Evolutionary conservation across 1,140 invertebrate genomes (phyloP), one percentile per base, ranked within the genome.

Genomic region (Dysdera silvatica): DNA sequence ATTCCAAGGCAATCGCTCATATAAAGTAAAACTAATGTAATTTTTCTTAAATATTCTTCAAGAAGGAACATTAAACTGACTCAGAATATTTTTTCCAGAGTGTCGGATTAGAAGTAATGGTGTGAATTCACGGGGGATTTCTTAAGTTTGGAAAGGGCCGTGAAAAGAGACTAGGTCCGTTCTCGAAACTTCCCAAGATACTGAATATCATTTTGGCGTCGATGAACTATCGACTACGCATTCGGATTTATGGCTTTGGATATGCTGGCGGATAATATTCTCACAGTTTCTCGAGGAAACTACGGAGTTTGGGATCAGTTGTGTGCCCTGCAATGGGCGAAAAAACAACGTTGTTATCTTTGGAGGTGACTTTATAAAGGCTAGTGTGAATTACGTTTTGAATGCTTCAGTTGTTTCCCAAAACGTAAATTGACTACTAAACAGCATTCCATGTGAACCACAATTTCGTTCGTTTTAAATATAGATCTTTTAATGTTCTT

Each of bases 111-210:
- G 48, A 63, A 32, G 90, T 98, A 2, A 89, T 96, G 86, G 85
- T 98, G 48, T 95, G 96, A 77, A 94, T 99, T 65, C 95, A 98
- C 73, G 95, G 95, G 0, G 95, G 96, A 6, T 71, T 71, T 37
- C 52, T 71, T 0, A 59, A 68, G 35, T 70, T 69, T 37, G 67
- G 69, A 7, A 61, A 52, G 18, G 62, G 70, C 4, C 62, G 70
- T 45, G 49, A 67, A 16, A 45, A 61, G 4, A 61, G 67, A 2
- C 26, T 68, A 16, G 48, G 65, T 32, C 69, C 85, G 1, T 93
- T 91, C 76, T 90, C 93, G 61, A 83, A 91, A 67, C 87, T 97
- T 1, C 85, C 98, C 1, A 89, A 59, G 12, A 60, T 60, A 24
- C 32, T 67, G 55, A 61, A 66, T 20, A 63, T 63, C 29, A 66